Percentiles rank a stretch among this genome's conserved stretches.
These are phyloP conservation scores for Clusia tigrina DNA, from an alignment of 2,888 invertebrate species.

Conservation along the genomic window DNA sequence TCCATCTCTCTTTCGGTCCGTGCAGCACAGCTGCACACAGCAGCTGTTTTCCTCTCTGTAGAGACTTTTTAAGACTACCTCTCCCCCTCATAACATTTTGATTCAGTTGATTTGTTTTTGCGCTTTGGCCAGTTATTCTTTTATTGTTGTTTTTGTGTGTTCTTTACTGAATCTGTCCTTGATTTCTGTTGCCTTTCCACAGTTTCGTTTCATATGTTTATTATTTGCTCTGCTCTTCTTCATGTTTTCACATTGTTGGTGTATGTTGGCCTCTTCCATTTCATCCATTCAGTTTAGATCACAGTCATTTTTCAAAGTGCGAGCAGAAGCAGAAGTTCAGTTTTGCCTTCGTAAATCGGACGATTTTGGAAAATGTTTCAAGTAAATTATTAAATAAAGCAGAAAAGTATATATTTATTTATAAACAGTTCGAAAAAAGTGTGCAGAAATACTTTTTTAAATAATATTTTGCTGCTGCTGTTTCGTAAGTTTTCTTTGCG, in stretches of 20 bases:
- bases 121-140: conserved; percentile 18
- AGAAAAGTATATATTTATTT: too few relatives aligned
- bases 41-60: too few relatives aligned
- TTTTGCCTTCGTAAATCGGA: neutral
- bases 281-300: neutral
- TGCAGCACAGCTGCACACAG: too few relatives aligned
- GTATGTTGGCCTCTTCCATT: neutral
- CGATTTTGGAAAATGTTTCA: neutral
- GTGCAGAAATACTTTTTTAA: too few relatives aligned
- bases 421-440: too few relatives aligned
- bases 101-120: conserved; percentile 13
- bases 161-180: conserved; percentile 46
- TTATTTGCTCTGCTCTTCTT: conserved; percentile 12
- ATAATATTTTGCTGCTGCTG: conserved; percentile 16
- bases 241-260: conserved; percentile 26
- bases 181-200: conserved; percentile 44
- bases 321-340: too few relatives aligned
- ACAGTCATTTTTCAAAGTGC: too few relatives aligned
- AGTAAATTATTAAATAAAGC: neutral
- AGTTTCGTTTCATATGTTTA: conserved; percentile 23
- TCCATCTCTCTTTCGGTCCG: too few relatives aligned
- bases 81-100: neutral
- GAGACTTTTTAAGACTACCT: too few relatives aligned
- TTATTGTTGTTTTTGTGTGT: conserved; percentile 37
- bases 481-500: conserved; percentile 17